These are phyloP conservation scores for Phocides pigmalion DNA, from an alignment of 1,140 invertebrate species.

Conservation along the genomic window DNA sequence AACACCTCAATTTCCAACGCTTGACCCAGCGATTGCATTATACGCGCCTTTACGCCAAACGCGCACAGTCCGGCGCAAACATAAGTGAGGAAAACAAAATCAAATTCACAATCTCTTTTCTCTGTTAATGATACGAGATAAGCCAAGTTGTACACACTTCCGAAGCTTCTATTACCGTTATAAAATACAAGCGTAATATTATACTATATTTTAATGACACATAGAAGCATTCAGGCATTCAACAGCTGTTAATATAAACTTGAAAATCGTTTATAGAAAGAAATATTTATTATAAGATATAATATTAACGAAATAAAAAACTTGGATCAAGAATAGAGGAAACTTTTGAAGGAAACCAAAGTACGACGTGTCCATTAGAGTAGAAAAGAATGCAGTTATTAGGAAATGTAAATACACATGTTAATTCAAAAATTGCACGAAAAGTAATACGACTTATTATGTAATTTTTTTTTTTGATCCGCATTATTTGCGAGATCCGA, in stretches of 20 bases:
- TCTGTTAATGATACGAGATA: slow-evolving; percentile 18
- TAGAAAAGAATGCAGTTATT: slow-evolving; percentile 24
- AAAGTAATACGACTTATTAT: neutral
- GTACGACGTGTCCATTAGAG: slow-evolving; percentile 4
- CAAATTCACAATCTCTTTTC: slow-evolving; percentile 52
- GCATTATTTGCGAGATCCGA: no score
- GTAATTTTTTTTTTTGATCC: no score
- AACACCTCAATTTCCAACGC: slow-evolving; percentile 90
- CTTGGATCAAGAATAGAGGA: no score
- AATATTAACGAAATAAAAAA: no score
- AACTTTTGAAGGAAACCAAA: slow-evolving; percentile 22
- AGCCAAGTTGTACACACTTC: slow-evolving; percentile 16
- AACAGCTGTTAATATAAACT: no score
- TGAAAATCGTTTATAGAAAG: no score
- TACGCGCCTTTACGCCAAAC: slow-evolving; percentile 72
- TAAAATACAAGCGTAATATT: neutral
- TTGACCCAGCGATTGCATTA: slow-evolving; percentile 86
- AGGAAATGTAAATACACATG: neutral
- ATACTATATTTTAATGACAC: no score
- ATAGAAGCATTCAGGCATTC: no score
- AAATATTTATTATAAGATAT: no score
- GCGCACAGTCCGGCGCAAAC: slow-evolving; percentile 71
- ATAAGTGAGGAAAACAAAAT: slow-evolving; percentile 78
- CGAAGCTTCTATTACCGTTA: slow-evolving; percentile 4
- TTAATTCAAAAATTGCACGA: neutral